Base-by-base conservation (phyloP, 1,140 invertebrate genomes). In the Papilio polyxenes region DNA sequence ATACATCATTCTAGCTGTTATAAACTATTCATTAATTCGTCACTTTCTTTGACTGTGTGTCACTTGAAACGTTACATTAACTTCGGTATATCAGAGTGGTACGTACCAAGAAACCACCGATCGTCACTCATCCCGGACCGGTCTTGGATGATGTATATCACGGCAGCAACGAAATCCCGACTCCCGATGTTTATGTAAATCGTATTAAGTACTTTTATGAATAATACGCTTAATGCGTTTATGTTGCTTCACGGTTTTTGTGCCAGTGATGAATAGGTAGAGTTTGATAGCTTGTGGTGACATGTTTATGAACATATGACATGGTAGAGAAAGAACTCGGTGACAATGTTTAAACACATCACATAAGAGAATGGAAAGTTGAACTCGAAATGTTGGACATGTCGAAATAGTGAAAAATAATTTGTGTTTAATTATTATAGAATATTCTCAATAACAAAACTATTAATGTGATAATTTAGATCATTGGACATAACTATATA, bases 11-110 rank as follows among this genome's bases (percentile, higher is more conserved):
- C 23, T 31, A 31, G 23, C 23, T 31, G 2, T 31, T 31, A 31
- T 31, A 17, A n/a, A 59, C 15, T 20, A 20, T 0, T 78, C 31
- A 13, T 8, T 79, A 51, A n/a, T 31, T 82, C 49, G 44, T 23
- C 74, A 59, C 3, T 23, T 44, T 37, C 10, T n/a, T 31, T 4
- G 6, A 23, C 79, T 69, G 83, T 85, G 78, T 84, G 82, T 89
- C 20, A 80, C n/a, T 20, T 23, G 78, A 4, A 48, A 81, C 74
- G 62, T 75, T 40, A 82, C 74, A 82, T 84, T 77, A 88, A 87
- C 87, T 85, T 81, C 85, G 86, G 85, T 87, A 87, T 87, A 89
- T 87, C 88, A 89, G 78, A 83, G 84, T 81, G 86, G 84, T 83
- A 85, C 84, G 81, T 81, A 69, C 80, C 62, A 72, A 81, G 74